phyloP scores from a whole-genome alignment of 2,113 vertebrate genomes.

The Ammospiza nelsoni region DNA sequence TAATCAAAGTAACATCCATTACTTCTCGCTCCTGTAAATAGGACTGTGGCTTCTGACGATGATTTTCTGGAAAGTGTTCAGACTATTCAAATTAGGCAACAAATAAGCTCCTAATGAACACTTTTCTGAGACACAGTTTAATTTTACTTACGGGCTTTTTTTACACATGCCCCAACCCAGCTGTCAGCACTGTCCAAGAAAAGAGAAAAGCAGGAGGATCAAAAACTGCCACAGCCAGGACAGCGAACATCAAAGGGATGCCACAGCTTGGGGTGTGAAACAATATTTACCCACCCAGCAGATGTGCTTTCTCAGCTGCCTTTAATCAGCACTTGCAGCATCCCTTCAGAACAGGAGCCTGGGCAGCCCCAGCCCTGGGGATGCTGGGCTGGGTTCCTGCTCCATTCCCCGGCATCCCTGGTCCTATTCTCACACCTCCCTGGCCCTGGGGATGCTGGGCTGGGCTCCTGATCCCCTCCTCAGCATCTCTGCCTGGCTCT shows the following conservation, averaged over 20 bases:
- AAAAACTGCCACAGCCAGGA: conserved; percentile 1
- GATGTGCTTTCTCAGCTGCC: conserved; percentile 50
- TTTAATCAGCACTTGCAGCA: background rate
- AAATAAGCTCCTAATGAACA: conserved; percentile 16
- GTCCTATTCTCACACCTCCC: background rate
- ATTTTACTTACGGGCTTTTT: conserved; percentile 32
- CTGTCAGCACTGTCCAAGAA: conserved; percentile 32
- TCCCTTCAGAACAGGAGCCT: background rate
- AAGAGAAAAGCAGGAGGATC: conserved; percentile 8
- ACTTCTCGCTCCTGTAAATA: conserved; percentile 25
- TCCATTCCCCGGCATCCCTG: background rate
- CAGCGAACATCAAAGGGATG: conserved; percentile 25
- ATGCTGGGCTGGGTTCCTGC: background rate
- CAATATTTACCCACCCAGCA: conserved; percentile 44
- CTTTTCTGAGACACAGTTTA: conserved; percentile 12
- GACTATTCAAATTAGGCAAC: conserved; percentile 44
- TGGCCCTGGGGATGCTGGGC: background rate
- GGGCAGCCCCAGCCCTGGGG: fast-evolving
- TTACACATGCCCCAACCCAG: background rate
- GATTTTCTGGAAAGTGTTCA: conserved; percentile 52
- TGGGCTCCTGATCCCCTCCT: background rate
- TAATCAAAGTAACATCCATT: conserved; percentile 59
- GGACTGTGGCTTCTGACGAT: conserved; percentile 18
- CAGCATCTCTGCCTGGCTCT: background rate
- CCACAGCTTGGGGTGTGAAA: conserved; percentile 31